phyloP scores from a whole-genome alignment of 2,113 vertebrate genomes.

The Thermophis baileyi region DNA sequence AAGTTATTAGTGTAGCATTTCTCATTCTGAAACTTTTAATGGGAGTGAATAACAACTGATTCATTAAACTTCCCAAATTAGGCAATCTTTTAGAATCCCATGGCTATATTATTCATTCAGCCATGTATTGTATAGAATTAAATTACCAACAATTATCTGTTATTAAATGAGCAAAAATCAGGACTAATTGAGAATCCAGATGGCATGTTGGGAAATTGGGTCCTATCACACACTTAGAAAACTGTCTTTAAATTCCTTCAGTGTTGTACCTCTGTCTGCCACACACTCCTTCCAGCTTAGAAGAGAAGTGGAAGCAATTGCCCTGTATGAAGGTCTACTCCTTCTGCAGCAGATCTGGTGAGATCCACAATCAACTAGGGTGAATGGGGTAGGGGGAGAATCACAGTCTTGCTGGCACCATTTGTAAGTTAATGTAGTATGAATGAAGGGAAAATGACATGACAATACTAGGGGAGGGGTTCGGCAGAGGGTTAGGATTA shows the following conservation, averaged over 20 bases:
- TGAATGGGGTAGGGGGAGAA: neutral
- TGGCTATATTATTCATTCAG: neutral
- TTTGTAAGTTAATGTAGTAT: neutral
- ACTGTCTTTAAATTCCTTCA: neutral
- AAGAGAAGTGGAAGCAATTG: neutral
- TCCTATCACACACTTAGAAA: neutral
- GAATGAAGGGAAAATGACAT: neutral
- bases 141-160: neutral
- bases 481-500: neutral
- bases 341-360: neutral
- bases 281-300: neutral
- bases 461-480: neutral
- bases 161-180: neutral
- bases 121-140: neutral
- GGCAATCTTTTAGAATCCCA: neutral
- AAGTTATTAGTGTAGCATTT: neutral
- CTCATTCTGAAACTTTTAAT: neutral
- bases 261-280: neutral
- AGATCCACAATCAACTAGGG: neutral
- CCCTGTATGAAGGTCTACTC: neutral
- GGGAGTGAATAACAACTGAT: neutral
- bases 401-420: neutral
- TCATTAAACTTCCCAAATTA: neutral
- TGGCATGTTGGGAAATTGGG: neutral
- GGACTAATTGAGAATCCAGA: neutral